These are phyloP conservation scores for Hemiscyllium ocellatum DNA, from an alignment of 2,113 vertebrate species.

Conservation along the genomic window DNA sequence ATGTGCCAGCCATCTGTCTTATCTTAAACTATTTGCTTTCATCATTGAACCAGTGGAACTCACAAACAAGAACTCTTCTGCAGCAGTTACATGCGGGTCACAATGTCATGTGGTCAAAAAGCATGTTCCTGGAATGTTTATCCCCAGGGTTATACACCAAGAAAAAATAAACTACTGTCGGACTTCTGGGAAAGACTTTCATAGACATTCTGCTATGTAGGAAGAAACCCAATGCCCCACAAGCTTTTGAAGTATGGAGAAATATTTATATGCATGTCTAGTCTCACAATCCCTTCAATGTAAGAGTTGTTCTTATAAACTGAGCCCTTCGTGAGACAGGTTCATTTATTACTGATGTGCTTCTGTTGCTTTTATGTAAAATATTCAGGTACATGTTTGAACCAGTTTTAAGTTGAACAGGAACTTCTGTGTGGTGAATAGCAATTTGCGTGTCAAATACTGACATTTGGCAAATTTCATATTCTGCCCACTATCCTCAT, in stretches of 20 bases:
- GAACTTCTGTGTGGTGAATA: conserved; percentile 31
- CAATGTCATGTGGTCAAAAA: conserved; percentile 29
- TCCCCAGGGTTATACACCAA: conserved; percentile 28
- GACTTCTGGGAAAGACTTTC: conserved; percentile 31
- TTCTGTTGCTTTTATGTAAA: conserved; percentile 31
- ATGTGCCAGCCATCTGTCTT: not conserved
- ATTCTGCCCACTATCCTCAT: conserved; percentile 26
- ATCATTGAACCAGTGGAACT: not conserved
- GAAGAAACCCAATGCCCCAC: conserved; percentile 36
- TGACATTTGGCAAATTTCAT: conserved; percentile 28
- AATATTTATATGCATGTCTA: conserved; percentile 35
- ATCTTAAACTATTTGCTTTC: conserved; percentile 30
- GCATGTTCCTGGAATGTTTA: conserved; percentile 35
- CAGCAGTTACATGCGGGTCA: conserved; percentile 7
- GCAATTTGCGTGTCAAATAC: conserved; percentile 26
- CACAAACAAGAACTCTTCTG: not conserved
- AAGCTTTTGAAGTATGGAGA: conserved; percentile 28
- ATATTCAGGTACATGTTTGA: conserved; percentile 33
- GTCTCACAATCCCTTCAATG: conserved; percentile 30
- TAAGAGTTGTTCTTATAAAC: conserved; percentile 32
- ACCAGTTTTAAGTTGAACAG: conserved; percentile 24
- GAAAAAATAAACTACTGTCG: conserved; percentile 29
- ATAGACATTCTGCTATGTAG: conserved; percentile 34
- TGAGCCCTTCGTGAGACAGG: conserved; percentile 32
- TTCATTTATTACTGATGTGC: conserved; percentile 24